phyloP scores from a whole-genome alignment of 2,888 invertebrate species.

The Caenorhabditis imperialis region DNA sequence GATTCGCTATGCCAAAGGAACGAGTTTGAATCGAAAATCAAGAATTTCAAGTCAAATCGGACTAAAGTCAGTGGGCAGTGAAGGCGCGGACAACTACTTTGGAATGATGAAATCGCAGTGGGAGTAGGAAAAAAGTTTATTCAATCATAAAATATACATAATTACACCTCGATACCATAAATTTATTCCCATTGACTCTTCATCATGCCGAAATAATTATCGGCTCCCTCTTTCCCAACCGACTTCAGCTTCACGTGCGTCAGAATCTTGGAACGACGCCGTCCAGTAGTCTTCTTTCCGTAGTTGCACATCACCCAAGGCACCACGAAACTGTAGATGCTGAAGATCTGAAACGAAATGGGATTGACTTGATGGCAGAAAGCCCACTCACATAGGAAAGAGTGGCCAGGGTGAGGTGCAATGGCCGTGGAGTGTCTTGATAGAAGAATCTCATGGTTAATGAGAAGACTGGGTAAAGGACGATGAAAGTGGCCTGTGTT shows the following conservation, averaged over 20 bases:
- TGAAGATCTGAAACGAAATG: slow-evolving; percentile 27
- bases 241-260: slow-evolving; percentile 37
- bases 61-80: slow-evolving; percentile 44
- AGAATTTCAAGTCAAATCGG: slow-evolving; percentile 40
- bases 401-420: slow-evolving; percentile 28
- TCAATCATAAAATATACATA: no score
- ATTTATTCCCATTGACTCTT: slow-evolving; percentile 38
- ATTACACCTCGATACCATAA: no score
- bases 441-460: slow-evolving; percentile 30
- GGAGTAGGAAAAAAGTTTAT: slow-evolving; percentile 12
- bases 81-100: slow-evolving; percentile 52
- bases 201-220: slow-evolving; percentile 43
- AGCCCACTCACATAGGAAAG: slow-evolving; percentile 33
- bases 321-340: slow-evolving; percentile 23
- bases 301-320: slow-evolving; percentile 33
- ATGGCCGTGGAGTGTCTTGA: slow-evolving; percentile 10
- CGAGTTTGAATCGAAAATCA: slow-evolving; percentile 1
- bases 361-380: not conserved
- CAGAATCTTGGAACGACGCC: slow-evolving; percentile 24
- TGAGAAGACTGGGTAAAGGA: slow-evolving; percentile 21
- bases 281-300: slow-evolving; percentile 6
- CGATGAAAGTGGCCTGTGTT: slow-evolving; percentile 38
- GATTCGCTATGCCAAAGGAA: slow-evolving; percentile 13
- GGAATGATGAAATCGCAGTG: slow-evolving; percentile 49
- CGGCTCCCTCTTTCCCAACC: slow-evolving; percentile 42